Evolutionary conservation across 2,888 invertebrate genomes (phyloP), one percentile per base, ranked within the genome.

Genomic region (Dryomyza anilis): DNA sequence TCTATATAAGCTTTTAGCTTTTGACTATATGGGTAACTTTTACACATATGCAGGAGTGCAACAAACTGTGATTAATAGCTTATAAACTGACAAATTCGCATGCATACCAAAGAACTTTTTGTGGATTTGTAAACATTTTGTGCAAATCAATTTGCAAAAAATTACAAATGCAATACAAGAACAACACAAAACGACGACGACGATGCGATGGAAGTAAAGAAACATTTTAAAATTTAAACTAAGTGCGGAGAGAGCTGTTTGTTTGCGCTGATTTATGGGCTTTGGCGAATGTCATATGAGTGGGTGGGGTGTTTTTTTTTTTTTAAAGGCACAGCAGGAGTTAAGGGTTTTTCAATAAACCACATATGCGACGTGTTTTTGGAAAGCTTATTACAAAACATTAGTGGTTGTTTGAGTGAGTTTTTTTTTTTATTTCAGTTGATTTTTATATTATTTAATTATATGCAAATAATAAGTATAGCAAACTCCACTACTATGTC

Each of bases 1-100:
- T 7, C n/a, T 3, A 36, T 36, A n/a, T 5, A 14, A 36, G 36
- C 1, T 6, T 16, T 3, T 39, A 4, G 16, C 1, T 39, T 39
- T 3, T 39, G 16, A 5, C 16, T 1, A 16, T 4, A 16, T n/a
- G n/a, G n/a, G n/a, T n/a, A n/a, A n/a, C 33, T 8, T 8, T 7
- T 33, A 2, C 33, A 19, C 33, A 55, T 55, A 55, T 55, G 60
- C 36, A 43, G 10, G 61, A 33, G 61, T 61, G 52, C 60, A 60
- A 50, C 60, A 36, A 19, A 52, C 50, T 52, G 50, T 61, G 61
- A 61, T 61, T 61, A 61, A 61, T 61, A 52, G 61, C 61, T 52
- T 60, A 27, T 27, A 50, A 52, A 61, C 61, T 61, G 61, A 61
- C 61, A 61, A 61, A 61, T 61, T 61, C 52, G 39, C 39, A 52